Percentiles rank a stretch among this genome's conserved stretches.
These are phyloP conservation scores for Neoniphon sammara DNA, from an alignment of 2,797 vertebrate species.

Conservation along the genomic window DNA sequence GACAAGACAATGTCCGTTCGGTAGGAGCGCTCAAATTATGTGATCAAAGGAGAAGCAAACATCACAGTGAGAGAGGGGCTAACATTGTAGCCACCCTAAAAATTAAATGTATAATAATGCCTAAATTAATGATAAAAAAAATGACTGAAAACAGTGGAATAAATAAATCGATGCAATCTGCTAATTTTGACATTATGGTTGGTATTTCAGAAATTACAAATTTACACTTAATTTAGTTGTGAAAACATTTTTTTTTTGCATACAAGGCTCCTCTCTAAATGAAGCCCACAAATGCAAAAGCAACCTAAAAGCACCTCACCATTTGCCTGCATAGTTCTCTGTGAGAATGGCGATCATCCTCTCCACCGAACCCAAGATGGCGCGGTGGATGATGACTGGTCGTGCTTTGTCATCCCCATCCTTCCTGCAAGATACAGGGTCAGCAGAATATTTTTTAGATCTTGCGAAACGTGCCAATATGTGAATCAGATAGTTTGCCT, in stretches of 20 bases:
- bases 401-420: conserved; percentile 88
- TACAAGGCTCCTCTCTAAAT: background rate
- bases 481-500: background rate
- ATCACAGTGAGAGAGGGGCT: too few relatives aligned
- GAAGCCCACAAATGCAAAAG: background rate
- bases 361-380: conserved; percentile 94
- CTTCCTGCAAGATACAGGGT: conserved; percentile 72
- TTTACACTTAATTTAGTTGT: too few relatives aligned
- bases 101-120: too few relatives aligned
- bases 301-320: conserved; percentile 79
- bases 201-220: too few relatives aligned
- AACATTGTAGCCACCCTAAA: too few relatives aligned
- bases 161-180: too few relatives aligned
- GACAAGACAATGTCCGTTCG: background rate
- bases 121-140: too few relatives aligned
- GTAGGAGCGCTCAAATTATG: background rate
- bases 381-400: conserved; percentile 97
- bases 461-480: background rate
- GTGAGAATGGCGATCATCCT: conserved; percentile 96
- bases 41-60: background rate
- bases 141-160: too few relatives aligned
- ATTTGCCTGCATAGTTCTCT: conserved; percentile 95
- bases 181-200: too few relatives aligned
- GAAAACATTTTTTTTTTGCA: too few relatives aligned
- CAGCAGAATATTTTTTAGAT: background rate